These are phyloP conservation scores for Deilephila elpenor DNA, from an alignment of 2,888 invertebrate genomes.

Conservation along the genomic window DNA sequence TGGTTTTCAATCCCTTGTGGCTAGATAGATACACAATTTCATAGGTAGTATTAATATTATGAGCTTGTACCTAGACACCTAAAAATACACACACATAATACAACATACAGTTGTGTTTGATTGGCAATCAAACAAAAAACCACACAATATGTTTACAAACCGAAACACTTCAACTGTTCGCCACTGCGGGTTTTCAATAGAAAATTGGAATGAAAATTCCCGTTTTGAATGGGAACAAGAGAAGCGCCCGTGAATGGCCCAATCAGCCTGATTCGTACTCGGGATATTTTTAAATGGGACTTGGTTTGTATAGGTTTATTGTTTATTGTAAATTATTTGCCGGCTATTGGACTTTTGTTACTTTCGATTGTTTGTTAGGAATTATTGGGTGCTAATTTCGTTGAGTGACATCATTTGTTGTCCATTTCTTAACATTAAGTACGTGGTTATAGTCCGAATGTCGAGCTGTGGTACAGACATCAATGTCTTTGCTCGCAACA, in stretches of 20 bases:
- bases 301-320: constrained; percentile 27
- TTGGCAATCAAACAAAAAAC: constrained; percentile 27
- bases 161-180: constrained; percentile 38
- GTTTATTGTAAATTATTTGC: constrained; percentile 24
- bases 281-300: constrained; percentile 25
- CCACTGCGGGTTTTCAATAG: constrained; percentile 34
- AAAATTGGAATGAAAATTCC: constrained; percentile 40
- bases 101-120: constrained; percentile 7
- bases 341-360: constrained; percentile 1
- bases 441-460: too few relatives aligned
- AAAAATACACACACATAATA: constrained; percentile 4
- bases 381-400: background rate
- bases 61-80: background rate
- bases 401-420: background rate
- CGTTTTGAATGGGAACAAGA: constrained; percentile 42
- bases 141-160: constrained; percentile 29
- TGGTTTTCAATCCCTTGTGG: too few relatives aligned
- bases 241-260: constrained; percentile 48
- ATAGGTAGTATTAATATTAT: too few relatives aligned
- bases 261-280: constrained; percentile 55
- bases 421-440: background rate
- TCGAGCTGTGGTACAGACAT: too few relatives aligned
- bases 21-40: too few relatives aligned
- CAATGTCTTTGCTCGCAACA: too few relatives aligned
- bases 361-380: background rate